These are phyloP conservation scores for Micrastur ruficollis DNA, from an alignment of 2,797 vertebrate genomes.

Conservation along the genomic window DNA sequence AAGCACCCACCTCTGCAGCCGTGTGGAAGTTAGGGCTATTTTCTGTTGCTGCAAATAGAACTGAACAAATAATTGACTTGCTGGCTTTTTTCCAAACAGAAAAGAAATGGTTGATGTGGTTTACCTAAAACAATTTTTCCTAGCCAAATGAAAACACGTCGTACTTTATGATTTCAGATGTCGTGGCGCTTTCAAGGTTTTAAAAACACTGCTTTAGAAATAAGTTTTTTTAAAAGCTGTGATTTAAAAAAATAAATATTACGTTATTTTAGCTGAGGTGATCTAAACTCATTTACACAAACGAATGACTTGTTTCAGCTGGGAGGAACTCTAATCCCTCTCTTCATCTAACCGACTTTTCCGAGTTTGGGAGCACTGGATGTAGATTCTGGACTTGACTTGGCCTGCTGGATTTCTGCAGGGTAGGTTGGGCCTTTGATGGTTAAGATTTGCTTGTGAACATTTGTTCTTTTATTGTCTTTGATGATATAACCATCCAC, in stretches of 20 bases:
- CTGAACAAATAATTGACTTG: neutral
- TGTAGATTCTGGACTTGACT: neutral
- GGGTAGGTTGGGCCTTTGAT: neutral
- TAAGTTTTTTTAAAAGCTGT: neutral
- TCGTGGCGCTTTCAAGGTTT: neutral
- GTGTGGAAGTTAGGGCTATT: neutral
- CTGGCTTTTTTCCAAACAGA: neutral
- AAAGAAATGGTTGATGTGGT: neutral
- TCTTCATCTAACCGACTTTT: neutral
- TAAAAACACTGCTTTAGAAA: neutral
- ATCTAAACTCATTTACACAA: neutral
- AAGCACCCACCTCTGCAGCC: neutral
- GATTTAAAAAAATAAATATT: neutral
- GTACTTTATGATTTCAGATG: neutral
- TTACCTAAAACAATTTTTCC: neutral
- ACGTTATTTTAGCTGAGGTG: neutral
- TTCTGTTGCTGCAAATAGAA: neutral
- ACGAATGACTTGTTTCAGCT: neutral
- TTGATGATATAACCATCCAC: constrained; percentile 59
- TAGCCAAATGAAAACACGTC: neutral
- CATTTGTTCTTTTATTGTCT: constrained; percentile 59
- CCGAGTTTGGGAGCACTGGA: neutral
- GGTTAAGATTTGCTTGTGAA: constrained; percentile 15
- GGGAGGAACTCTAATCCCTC: neutral
- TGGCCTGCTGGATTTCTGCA: neutral